phyloP scores from a whole-genome alignment of 2,888 invertebrate species.

The Spisula subtruncata region DNA sequence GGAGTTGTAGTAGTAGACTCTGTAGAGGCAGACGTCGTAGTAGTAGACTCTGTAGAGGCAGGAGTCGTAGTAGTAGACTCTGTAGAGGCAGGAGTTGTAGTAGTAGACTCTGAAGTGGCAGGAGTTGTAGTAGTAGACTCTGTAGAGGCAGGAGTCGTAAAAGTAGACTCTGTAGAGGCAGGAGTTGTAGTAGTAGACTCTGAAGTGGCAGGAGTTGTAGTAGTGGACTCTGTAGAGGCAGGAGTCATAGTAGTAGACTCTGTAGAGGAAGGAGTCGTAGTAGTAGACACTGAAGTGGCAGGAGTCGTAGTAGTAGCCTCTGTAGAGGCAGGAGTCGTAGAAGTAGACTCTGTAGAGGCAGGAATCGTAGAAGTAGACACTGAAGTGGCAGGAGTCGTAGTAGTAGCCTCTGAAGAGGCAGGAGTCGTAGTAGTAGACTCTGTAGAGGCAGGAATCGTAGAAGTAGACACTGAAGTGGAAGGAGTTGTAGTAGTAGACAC shows the following conservation, averaged over 20 bases:
- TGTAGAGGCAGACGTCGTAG: not conserved
- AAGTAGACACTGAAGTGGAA: not conserved
- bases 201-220: not conserved
- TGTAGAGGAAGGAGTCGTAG: not conserved
- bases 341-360: not conserved
- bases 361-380: not conserved
- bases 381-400: not conserved
- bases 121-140: not conserved
- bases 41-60: not conserved
- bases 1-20: not conserved
- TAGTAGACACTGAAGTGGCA: not conserved
- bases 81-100: conserved; percentile 3
- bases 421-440: not conserved
- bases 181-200: not conserved
- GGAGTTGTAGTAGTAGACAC: not conserved
- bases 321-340: not conserved
- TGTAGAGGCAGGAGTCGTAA: not conserved
- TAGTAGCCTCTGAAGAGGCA: not conserved
- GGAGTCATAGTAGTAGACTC: not conserved
- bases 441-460: not conserved
- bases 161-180: not conserved
- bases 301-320: not conserved
- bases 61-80: not conserved
- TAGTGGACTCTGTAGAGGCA: not conserved
- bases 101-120: not conserved